Base-by-base conservation (phyloP, 2,113 vertebrate species). In the Lasiurus cinereus region DNA sequence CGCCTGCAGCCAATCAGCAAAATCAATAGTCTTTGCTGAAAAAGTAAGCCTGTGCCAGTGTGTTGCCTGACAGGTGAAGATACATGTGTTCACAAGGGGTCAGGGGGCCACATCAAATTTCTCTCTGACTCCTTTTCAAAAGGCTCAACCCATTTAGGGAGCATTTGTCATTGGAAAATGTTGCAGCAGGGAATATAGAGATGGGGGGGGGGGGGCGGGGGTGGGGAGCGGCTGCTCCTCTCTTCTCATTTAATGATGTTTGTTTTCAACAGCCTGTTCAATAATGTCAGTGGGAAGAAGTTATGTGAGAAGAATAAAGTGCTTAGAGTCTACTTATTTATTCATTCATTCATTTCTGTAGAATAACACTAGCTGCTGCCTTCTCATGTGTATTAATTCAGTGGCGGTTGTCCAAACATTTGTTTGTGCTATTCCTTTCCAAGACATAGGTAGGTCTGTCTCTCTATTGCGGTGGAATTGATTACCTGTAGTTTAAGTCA, bases 1-100 rank as follows among this genome's bases (percentile, higher is more conserved):
- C 93, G 98, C 98, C 98, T 98, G 98, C 98, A 99, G 98, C 99
- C 99, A 99, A 99, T 99, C 98, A 98, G 98, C 98, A 98, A 99
- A 99, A 99, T 99, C 99, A 98, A 99, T 99, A 99, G 98, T 98
- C 98, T 98, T 98, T 98, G 98, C 98, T 98, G 98, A 98, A 98
- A 98, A 98, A 98, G 98, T 98, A 98, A 99, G 98, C 98, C 98
- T 98, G 98, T 98, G 97, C 98, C 98, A 98, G 98, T 98, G 97
- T 98, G 98, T 98, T 98, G 97, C 98, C 98, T 99, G 99, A 99
- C 98, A 99, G 98, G 98, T 98, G 98, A 98, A 99, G 98, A 99
- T 98, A 97, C 98, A 98, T 98, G 98, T 98, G 98, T 98, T 98
- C 98, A 98, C 98, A 97, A 98, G 97, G 98, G 98, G 98, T 99